Evolutionary conservation across 2,888 invertebrate species (phyloP), one percentile per base, ranked within the genome.

Genomic region (Criorhina ranunculi): DNA sequence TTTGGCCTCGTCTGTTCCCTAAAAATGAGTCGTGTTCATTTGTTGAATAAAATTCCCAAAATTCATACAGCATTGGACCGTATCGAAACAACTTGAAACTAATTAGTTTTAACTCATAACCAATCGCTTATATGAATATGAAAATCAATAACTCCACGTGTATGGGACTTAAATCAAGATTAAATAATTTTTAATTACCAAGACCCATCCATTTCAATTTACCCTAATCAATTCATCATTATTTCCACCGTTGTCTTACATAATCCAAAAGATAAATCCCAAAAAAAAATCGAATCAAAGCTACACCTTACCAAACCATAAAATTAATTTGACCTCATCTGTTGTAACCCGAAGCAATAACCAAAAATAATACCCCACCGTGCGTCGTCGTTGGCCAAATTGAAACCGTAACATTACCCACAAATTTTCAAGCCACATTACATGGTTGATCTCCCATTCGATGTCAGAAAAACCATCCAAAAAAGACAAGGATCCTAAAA

Each of bases 181-280:
- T 72, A 46, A 17, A 72, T 60, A 59, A 70, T 55, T 40, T 53
- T 62, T 53, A 40, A 53, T 53, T 66, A 37, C 15, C 35, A 62
- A n/a, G 17, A 57, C 66, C 51, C 37, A 49, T 75, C 53, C 53
- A 46, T 64, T 64, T 44, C 44, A 75, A 55, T 57, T 35, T n/a
- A 37, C 44, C 46, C 8, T 46, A 55, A 55, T 75, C 75, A 57
- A 49, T 66, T 76, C 33, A 42, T 67, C 76, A 59, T 49, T 49
- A 33, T 40, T 51, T 40, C 37, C 59, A 17, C n/a, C 37, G 11
- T 15, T 6, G 17, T 29, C 76, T 76, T 76, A 49, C 59, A 59
- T 59, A 66, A 67, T 17, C 17, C 24, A 12, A 9, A 70, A 69
- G 33, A 35, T 9, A 55, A 40, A 70, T 40, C n/a, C 6, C 15